Evolutionary conservation across 92 coral and sea anemone species (phyloP), one percentile per base, ranked within the genome.

Genomic region (Actinostola sp.): DNA sequence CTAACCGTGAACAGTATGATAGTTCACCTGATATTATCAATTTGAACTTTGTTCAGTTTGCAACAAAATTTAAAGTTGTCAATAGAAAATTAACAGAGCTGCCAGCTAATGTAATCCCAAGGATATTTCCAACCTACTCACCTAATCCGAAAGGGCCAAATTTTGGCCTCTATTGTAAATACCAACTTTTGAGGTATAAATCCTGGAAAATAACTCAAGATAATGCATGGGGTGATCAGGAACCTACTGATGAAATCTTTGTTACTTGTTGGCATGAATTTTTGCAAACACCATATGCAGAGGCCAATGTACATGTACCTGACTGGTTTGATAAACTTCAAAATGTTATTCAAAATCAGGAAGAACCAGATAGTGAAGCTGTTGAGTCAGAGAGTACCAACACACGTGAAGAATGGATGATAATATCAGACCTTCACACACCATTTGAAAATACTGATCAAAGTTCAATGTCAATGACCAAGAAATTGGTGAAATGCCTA

Each of bases 341-440:
- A 70, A 1, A 45, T 32, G 81, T 86, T 69, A 43, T 81, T 51
- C 84, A 81, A 35, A 86, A 62, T 81, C 83, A 81, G 16, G 71
- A 75, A 33, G 38, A 61, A 19, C 53, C 42, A 14, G 38, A n/a
- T n/a, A n/a, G 43, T 69, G 56, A 78, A 57, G 70, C 70, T 50
- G 72, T 24, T 69, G 46, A 81, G 12, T 12, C 62, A 32, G 55
- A 28, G 13, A 55, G 20, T 8, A 61, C n/a, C n/a, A n/a, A 80
- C 35, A 61, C 42, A 17, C 83, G 82, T 61, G 87, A 86, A 61
- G 91, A 86, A 58, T 79, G 89, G 89, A 88, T 79, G 89, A n/a
- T n/a, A n/a, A n/a, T n/a, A n/a, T n/a, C n/a, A n/a, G n/a, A n/a
- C n/a, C n/a, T 78, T 50, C 61, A 44, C 51, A 80, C 82, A 19